Evolutionary conservation across 1,140 invertebrate species (phyloP), one percentile per base, ranked within the genome.

Genomic region (Drosophila pruinosa): DNA sequence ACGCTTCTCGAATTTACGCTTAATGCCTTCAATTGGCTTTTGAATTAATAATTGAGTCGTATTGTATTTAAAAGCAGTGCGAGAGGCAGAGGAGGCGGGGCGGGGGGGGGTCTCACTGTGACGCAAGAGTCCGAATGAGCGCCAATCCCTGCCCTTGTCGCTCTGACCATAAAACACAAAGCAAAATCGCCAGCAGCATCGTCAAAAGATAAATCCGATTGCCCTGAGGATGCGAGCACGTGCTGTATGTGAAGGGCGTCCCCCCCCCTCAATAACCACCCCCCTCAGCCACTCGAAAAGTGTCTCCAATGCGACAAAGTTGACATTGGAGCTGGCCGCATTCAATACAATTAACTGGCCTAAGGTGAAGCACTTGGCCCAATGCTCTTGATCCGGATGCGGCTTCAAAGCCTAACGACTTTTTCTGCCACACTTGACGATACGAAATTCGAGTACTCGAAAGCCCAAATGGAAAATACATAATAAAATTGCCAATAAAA

Each of bases 21-120:
- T 88, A 88, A 88, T 88, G 82, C 83, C 72, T 78, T 88, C 82
- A 88, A 88, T 88, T 88, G 82, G 81, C 83, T 78, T 82, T 88
- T 86, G 81, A 88, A 88, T 88, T 82, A 88, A 82, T 88, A 88
- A 88, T 88, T 88, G 78, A 78, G 75, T 76, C 70, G 76, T 52
- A 82, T 75, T 83, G 78, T 82, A 59, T 72, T 64, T 67, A 72
- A 74, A 64, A 71, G n/a, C n/a, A n/a, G n/a, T 31, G 36, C 19
- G 54, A 53, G 67, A 15, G 22, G 10, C 10, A n/a, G n/a, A n/a
- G n/a, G n/a, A n/a, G n/a, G n/a, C 4, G 38, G 43, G 17, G 14
- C 6, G 1, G 6, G 4, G 14, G 38, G 28, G 26, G 28, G 8
- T 12, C 62, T 12, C 48, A 53, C 47, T 50, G 7, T 41, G 43